A percentile compares a stretch with the other conserved stretches of the same genome.
phyloP scores from a whole-genome alignment of 2,888 invertebrate species.

The Ectropis crepuscularia region DNA sequence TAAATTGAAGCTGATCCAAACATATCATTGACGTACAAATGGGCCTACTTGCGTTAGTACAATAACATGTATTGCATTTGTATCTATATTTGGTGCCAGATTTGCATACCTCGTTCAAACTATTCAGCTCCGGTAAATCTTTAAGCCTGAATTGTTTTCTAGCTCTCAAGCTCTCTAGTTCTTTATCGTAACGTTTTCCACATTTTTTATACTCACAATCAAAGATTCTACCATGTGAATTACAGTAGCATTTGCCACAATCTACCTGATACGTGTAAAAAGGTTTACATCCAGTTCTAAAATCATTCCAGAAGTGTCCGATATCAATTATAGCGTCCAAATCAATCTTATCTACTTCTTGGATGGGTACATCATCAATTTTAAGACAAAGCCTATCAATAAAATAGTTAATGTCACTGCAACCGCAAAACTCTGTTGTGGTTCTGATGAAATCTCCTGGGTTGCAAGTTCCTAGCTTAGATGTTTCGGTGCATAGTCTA shows the following conservation, averaged over 20 bases:
- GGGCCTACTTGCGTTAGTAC: constrained; percentile 43
- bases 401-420: constrained; percentile 58
- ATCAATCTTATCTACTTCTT: constrained; percentile 41
- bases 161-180: background rate
- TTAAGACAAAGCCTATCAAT: constrained; percentile 57
- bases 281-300: constrained; percentile 23
- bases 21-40: constrained; percentile 63
- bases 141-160: background rate
- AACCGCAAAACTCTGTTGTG: constrained; percentile 54
- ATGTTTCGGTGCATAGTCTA: constrained; percentile 48
- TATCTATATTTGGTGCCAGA: constrained; percentile 56
- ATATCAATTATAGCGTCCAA: constrained; percentile 44
- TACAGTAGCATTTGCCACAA: constrained; percentile 59
- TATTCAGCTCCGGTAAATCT: constrained; percentile 45
- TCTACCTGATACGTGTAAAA: constrained; percentile 46
- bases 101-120: constrained; percentile 41
- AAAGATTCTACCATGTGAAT: constrained; percentile 6
- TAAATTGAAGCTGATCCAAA: constrained; percentile 45
- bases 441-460: constrained; percentile 56
- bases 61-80: constrained; percentile 61
- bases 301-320: constrained; percentile 37
- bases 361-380: constrained; percentile 41
- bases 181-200: background rate
- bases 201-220: constrained; percentile 7
- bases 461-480: constrained; percentile 54